These are phyloP conservation scores for Hirtodrosophila trivittata DNA, from an alignment of 2,888 invertebrate genomes.

Conservation along the genomic window DNA sequence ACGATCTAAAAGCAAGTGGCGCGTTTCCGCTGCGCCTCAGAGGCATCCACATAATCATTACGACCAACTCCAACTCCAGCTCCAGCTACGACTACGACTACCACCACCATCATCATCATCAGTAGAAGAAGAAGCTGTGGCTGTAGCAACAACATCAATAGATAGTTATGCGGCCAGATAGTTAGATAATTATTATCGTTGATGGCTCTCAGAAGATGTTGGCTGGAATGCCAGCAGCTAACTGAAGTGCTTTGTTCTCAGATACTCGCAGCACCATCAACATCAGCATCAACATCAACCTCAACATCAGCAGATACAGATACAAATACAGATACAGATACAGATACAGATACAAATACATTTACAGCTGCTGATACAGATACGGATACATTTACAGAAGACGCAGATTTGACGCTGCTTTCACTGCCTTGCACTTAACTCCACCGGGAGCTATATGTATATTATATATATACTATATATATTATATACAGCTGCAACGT, in stretches of 20 bases:
- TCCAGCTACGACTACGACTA: conserved; percentile 11
- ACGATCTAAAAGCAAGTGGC: conserved; percentile 56
- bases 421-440: conserved; percentile 52
- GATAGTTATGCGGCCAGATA: conserved; percentile 59
- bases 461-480: conserved; percentile 10
- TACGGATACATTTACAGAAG: conserved; percentile 12
- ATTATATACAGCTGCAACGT: conserved; percentile 42
- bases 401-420: conserved; percentile 59
- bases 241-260: conserved; percentile 20
- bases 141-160: conserved; percentile 29
- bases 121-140: conserved; percentile 4
- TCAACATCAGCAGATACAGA: conserved; percentile 6
- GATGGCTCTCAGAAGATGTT: conserved; percentile 36
- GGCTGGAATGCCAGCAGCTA: conserved; percentile 42
- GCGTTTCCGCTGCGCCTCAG: conserved; percentile 68
- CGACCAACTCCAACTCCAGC: conserved; percentile 18
- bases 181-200: conserved; percentile 70
- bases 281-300: not conserved
- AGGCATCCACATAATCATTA: conserved; percentile 36
- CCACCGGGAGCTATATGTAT: conserved; percentile 17
- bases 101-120: conserved; percentile 20
- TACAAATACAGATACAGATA: conserved; percentile 7
- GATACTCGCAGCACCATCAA: conserved; percentile 17
- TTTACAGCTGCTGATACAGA: conserved; percentile 18
- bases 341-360: conserved; percentile 17